Conservation (phyloP, 2,888 invertebrate species). For the Monoplex corrugatus region DNA sequence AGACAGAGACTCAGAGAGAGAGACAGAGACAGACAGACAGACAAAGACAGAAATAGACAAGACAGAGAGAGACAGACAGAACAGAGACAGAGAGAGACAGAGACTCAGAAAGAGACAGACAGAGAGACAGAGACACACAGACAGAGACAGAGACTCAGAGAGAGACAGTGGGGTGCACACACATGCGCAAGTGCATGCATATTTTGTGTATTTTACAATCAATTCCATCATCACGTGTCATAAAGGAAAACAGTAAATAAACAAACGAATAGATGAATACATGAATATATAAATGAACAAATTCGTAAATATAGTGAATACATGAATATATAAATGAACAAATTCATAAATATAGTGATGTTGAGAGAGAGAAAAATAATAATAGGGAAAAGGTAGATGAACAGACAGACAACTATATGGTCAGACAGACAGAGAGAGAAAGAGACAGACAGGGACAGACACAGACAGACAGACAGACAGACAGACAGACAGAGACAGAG, state of each 20-base stretch:
- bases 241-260: no score
- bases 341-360: neutral
- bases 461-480: neutral
- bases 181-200: no score
- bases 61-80: neutral
- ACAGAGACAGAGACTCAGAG: neutral
- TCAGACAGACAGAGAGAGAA: neutral
- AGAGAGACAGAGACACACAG: neutral
- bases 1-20: neutral
- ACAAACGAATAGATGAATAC: no score
- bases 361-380: neutral
- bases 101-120: neutral
- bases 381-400: no score
- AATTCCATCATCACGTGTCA: no score
- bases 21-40: no score
- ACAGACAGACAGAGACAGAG: neutral
- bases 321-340: neutral
- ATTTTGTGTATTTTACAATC: no score
- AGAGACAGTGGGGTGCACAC: no score
- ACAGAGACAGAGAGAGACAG: neutral
- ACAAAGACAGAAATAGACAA: neutral
- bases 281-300: neutral
- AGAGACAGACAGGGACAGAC: neutral
- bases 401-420: no score
- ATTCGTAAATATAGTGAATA: neutral